Percentiles rank a stretch among this genome's conserved stretches.
These are phyloP conservation scores for Plagodis dolabraria DNA, from an alignment of 2,888 invertebrate species.

Conservation along the genomic window DNA sequence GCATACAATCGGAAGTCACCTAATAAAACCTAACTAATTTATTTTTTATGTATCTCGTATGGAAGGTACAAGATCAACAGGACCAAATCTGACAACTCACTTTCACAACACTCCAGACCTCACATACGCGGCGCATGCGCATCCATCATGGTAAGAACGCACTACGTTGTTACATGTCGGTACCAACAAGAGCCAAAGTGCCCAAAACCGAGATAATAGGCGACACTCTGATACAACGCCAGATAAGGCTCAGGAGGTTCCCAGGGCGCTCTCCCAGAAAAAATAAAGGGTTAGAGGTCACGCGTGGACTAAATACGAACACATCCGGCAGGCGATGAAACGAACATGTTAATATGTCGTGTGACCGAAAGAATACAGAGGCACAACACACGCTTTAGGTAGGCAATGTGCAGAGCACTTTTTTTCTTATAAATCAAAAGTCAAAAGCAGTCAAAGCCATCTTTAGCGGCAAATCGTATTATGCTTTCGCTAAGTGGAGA, in stretches of 20 bases:
- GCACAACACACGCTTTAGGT: no score
- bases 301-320: slow-evolving; percentile 65
- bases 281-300: slow-evolving; percentile 68
- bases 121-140: slow-evolving; percentile 64
- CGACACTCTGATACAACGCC: slow-evolving; percentile 80
- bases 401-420: no score
- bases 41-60: slow-evolving; percentile 14
- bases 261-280: slow-evolving; percentile 63
- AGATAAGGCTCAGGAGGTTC: slow-evolving; percentile 78
- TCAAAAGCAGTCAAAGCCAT: no score
- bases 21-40: neutral
- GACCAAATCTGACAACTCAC: slow-evolving; percentile 41
- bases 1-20: slow-evolving; percentile 7
- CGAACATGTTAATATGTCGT: slow-evolving; percentile 22
- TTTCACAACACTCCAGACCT: slow-evolving; percentile 62
- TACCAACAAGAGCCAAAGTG: slow-evolving; percentile 78
- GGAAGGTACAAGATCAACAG: slow-evolving; percentile 31
- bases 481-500: no score
- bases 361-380: neutral
- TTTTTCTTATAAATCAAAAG: no score
- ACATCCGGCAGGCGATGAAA: slow-evolving; percentile 41
- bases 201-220: slow-evolving; percentile 79
- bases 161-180: slow-evolving; percentile 68
- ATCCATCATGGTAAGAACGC: slow-evolving; percentile 80
- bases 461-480: no score